Base-by-base conservation (phyloP, 2,888 invertebrate species). In the Nycteola revayana region DNA sequence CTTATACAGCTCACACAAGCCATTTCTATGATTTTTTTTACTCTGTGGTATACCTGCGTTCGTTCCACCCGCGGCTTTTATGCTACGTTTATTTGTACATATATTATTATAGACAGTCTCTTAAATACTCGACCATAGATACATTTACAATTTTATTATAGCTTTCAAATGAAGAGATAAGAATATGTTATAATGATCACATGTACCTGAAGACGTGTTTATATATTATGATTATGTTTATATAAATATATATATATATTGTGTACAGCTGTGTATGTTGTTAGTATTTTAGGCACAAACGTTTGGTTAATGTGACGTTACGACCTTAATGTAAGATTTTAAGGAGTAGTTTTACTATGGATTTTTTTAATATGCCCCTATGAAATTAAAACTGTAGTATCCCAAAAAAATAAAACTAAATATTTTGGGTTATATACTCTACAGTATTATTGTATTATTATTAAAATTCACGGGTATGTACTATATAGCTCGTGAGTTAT, bases 1-100 rank as follows among this genome's bases (percentile, higher is more conserved):
- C n/a, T n/a, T n/a, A n/a, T n/a, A n/a, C n/a, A n/a, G n/a, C n/a
- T n/a, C n/a, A n/a, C n/a, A 14, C 5, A 14, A 3, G 14, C 14
- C 14, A 14, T 5, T 14, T 14, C 14, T 14, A 14, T 5, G 5
- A 3, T 3, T 14, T 14, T 14, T 14, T 14, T 3, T 14, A 14
- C 5, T 14, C 14, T 14, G 14, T 14, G 14, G 5, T n/a, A 14
- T 14, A 54, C 51, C 59, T 64, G 65, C 71, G 69, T 70, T 75
- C 76, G 75, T 74, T 74, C 76, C 77, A 67, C 66, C 74, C 66
- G 67, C 72, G 69, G 77, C 74, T 74, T 68, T 65, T 61, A 64
- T 65, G 69, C 75, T 73, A 69, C 66, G 48, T 56, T 42, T 50
- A 58, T 71, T 67, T 83, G 81, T 83, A 81, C 75, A 82, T 83